These are phyloP conservation scores for Desmodus rotundus DNA, from an alignment of 2,113 vertebrate genomes.

Conservation along the genomic window DNA sequence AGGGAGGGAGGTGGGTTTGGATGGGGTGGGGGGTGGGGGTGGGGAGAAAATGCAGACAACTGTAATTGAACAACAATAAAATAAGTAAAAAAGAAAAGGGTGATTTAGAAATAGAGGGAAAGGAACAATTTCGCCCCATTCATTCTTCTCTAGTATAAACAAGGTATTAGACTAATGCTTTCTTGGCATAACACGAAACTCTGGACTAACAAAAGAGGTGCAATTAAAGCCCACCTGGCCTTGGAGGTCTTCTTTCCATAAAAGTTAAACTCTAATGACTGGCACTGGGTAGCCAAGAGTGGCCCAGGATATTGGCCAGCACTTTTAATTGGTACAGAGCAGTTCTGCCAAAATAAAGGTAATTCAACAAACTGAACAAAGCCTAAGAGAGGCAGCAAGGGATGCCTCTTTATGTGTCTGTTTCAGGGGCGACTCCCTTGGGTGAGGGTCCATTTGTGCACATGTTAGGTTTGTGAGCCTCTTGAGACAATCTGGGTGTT, in stretches of 20 bases:
- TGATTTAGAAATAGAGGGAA: constrained; percentile 65
- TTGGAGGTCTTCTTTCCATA: constrained; percentile 74
- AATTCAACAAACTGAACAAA: background rate
- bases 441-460: background rate
- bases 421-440: background rate
- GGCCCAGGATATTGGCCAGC: constrained; percentile 25
- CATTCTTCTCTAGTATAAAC: constrained; percentile 57
- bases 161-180: constrained; percentile 18
- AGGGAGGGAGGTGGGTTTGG: no score
- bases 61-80: no score
- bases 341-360: constrained; percentile 47
- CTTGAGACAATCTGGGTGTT: background rate
- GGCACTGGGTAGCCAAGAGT: constrained; percentile 38
- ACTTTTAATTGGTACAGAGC: constrained; percentile 52
- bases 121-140: constrained; percentile 43
- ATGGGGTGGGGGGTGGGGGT: no score
- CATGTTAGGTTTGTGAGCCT: background rate
- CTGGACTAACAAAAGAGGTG: constrained; percentile 72
- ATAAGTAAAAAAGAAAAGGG: constrained; percentile 73
- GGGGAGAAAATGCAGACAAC: no score
- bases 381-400: background rate
- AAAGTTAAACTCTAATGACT: constrained; percentile 69
- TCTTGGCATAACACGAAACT: constrained; percentile 68
- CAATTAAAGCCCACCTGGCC: constrained; percentile 74
- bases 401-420: background rate